phyloP scores from a whole-genome alignment of 2,888 invertebrate species.

The Conchocele bisecta region DNA sequence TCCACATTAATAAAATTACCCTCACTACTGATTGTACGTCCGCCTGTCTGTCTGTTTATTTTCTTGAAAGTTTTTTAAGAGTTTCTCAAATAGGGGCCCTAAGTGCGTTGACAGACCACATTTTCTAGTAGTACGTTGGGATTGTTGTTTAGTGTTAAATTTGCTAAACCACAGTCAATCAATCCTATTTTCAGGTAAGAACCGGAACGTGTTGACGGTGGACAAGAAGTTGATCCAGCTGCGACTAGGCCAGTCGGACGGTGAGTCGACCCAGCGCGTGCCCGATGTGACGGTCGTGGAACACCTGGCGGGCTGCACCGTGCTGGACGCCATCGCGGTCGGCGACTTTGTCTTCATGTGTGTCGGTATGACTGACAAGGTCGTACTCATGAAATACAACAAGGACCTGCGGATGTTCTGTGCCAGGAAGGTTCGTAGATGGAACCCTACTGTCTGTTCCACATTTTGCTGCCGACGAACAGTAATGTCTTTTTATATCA shows the following conservation, averaged over 20 bases:
- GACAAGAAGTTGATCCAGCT: slow-evolving; percentile 74
- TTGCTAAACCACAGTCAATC: not conserved
- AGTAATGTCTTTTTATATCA: too few species aligned
- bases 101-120: too few species aligned
- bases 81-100: too few species aligned
- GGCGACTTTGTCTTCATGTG: slow-evolving; percentile 79
- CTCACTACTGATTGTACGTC: too few species aligned
- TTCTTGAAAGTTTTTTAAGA: too few species aligned
- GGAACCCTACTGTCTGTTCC: too few species aligned
- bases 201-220: slow-evolving; percentile 71
- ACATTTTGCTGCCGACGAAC: too few species aligned
- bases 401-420: slow-evolving; percentile 83
- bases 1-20: too few species aligned
- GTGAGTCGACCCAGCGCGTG: slow-evolving; percentile 70
- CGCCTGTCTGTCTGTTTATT: too few species aligned
- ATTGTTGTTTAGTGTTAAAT: not conserved
- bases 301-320: slow-evolving; percentile 81
- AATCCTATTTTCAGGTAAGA: slow-evolving; percentile 72
- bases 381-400: slow-evolving; percentile 84
- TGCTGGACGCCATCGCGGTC: slow-evolving; percentile 77
- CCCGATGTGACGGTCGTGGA: slow-evolving; percentile 79
- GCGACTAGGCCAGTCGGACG: slow-evolving; percentile 68
- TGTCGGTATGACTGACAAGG: slow-evolving; percentile 81
- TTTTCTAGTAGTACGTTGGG: not conserved
- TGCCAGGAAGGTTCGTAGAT: slow-evolving; percentile 75